A percentile compares a stretch with the other conserved stretches of the same genome.
These are phyloP conservation scores for Pterocles burchelli DNA, from an alignment of 2,113 vertebrate genomes.

Conservation along the genomic window DNA sequence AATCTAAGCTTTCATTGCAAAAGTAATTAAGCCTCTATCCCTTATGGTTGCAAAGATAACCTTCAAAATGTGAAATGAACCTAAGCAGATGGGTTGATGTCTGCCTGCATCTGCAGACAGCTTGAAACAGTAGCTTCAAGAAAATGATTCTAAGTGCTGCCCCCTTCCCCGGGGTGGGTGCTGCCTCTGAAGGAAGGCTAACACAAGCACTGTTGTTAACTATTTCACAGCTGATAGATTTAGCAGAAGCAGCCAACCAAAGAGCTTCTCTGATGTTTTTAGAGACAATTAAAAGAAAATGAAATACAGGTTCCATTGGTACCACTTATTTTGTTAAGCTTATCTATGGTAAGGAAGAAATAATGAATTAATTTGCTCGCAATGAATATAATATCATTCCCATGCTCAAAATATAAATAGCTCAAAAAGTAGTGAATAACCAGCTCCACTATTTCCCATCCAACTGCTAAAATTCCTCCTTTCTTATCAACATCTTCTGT, in stretches of 20 bases:
- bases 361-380: not conserved
- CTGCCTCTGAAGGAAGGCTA: not conserved
- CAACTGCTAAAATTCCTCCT: not conserved
- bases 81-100: slow-evolving; percentile 8
- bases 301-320: not conserved
- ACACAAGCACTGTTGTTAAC: not conserved
- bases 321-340: not conserved
- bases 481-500: not conserved
- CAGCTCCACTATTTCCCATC: not conserved
- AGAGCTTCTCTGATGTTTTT: not conserved
- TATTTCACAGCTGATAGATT: not conserved
- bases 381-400: not conserved
- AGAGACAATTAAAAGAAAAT: not conserved
- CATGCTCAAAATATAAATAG: not conserved
- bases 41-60: slow-evolving; percentile 54
- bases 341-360: not conserved
- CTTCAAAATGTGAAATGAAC: slow-evolving; percentile 52
- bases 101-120: slow-evolving; percentile 25
- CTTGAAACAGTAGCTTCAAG: slow-evolving; percentile 42
- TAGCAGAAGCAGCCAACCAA: not conserved
- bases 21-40: slow-evolving; percentile 42
- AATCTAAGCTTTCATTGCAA: slow-evolving; percentile 34
- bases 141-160: not conserved
- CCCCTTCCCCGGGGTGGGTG: not conserved
- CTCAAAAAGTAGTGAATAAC: not conserved